Base-by-base conservation (phyloP, 2,888 invertebrate genomes). In the Troglohyphantes excavatus region DNA sequence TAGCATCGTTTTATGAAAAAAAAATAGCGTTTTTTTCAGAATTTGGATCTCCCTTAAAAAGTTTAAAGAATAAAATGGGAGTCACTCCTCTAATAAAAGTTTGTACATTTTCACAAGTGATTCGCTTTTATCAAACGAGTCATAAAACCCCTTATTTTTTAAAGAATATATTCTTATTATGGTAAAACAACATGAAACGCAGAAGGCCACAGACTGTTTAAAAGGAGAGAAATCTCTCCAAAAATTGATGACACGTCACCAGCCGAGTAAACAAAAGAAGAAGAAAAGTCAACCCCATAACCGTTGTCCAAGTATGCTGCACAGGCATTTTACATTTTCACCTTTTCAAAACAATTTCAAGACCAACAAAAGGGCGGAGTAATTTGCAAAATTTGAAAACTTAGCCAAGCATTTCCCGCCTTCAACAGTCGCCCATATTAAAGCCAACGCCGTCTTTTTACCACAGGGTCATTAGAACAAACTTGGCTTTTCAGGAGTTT, bases 381-480 rank as follows among this genome's bases (percentile, higher is more conserved):
- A 53, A 70, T 46, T 46, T 72, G 5, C 46, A 72, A 46, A 72
- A 53, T 53, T 53, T 53, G 6, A 33, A 72, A 72, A 72, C 26
- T 19, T 72, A 23, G 46, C 23, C 21, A 46, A 26, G 46, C 46
- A 72, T 43, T 46, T 46, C 13, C n/a, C 17, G n/a, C 27, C 11
- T 72, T 27, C 26, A 27, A 11, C 13, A 72, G 43, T 23, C 23
- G 27, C 17, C 1, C 46, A 46, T 23, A 46, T 46, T 68, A 26
- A 72, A 21, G 46, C 46, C 53, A 72, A 72, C 72, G 39, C 26
- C 46, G 26, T 21, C 46, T 39, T 43, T 43, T 70, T 9, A 23
- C 17, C 70, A 17, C n/a, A n/a, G n/a, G 46, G 72, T 72, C 72
- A 72, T 72, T 72, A 72, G 72, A 17, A 26, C 43, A 46, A 46